Evolutionary conservation across 2,113 vertebrate genomes (phyloP).

Genomic region (Cyphomyrus plagiostoma): DNA sequence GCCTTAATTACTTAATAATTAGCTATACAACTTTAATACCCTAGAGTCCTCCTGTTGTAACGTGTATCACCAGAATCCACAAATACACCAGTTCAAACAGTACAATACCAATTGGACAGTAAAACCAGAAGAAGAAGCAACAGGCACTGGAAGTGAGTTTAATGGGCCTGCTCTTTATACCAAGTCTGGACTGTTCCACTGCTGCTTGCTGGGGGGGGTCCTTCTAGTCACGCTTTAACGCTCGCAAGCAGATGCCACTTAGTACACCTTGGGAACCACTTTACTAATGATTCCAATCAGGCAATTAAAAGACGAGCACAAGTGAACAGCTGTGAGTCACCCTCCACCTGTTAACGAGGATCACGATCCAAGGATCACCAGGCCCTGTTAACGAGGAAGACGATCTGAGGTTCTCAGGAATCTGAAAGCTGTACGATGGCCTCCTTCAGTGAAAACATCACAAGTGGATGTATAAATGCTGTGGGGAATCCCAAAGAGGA

Average conservation of each 20-base stretch:
- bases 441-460: neutral
- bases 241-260: neutral
- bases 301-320: neutral
- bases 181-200: neutral
- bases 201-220: neutral
- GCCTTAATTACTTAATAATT: neutral
- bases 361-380: no score
- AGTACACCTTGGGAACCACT: neutral
- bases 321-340: neutral
- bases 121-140: neutral
- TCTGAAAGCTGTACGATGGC: neutral
- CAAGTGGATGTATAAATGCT: neutral
- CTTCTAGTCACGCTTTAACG: neutral
- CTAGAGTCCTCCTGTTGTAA: neutral
- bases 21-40: neutral
- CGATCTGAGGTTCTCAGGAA: neutral
- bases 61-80: neutral
- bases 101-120: neutral
- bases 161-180: neutral
- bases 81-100: neutral
- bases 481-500: neutral
- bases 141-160: neutral
- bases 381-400: neutral
- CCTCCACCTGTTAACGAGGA: neutral
- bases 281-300: neutral